Evolutionary conservation across 2,888 invertebrate species (phyloP), one percentile per base, ranked within the genome.

Genomic region (Teinopalpus imperialis): DNA sequence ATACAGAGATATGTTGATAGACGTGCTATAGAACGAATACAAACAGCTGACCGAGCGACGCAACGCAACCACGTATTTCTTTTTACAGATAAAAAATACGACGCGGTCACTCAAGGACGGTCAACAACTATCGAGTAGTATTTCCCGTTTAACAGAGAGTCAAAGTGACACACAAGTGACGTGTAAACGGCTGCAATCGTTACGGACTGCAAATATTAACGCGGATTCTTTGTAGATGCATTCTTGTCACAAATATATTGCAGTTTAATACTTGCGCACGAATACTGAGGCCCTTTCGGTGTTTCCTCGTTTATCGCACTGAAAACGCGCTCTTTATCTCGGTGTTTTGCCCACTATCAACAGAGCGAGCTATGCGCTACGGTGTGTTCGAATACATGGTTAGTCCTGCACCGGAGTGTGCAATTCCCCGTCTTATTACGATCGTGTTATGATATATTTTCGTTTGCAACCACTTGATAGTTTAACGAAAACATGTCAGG

Each of bases 21-120:
- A 79, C 77, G 77, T 74, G 70, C 64, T 72, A 69, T 74, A 74
- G 71, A 78, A 70, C 78, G 77, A 83, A 77, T 78, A 78, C 77
- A 79, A 86, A 87, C 87, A 86, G 86, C 86, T 87, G 87, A 86
- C 81, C 74, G 87, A 85, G 78, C 74, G 81, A 69, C 51, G 80
- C 73, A 80, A 70, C 51, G 66, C 74, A 69, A 46, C 76, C 71
- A 73, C 74, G 77, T 78, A 70, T 71, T 74, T 76, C 74, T 76
- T 83, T 77, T 73, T 70, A 74, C 69, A 69, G 78, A 82, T 80
- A 82, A 86, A 82, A 82, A 81, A 79, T 74, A 74, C 77, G 80
- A 80, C 81, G 71, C 82, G 82, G 82, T 82, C 81, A 78, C 67
- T 76, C 83, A 86, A 87, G 87, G 87, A 86, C 86, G 81, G 67